Evolutionary conservation across 2,888 invertebrate genomes (phyloP).

Genomic region (Tromatobia lineatoria): DNA sequence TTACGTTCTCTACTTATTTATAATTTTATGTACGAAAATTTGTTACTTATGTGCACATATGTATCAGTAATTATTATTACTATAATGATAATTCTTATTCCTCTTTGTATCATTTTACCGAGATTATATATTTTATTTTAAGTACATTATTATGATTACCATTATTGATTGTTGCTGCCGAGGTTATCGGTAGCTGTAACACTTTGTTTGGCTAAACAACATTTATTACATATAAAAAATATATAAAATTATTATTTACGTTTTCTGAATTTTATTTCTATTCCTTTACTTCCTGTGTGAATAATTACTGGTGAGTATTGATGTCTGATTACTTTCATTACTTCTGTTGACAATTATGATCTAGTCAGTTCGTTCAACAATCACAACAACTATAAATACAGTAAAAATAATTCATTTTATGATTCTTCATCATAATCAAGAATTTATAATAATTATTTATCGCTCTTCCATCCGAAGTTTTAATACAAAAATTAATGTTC

Average conservation of each 20-base stretch:
- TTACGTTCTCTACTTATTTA: constrained; percentile 26
- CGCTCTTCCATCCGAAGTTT: too few species aligned
- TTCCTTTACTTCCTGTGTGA: not conserved
- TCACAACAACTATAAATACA: too few species aligned
- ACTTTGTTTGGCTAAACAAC: constrained; percentile 28
- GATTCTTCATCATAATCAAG: too few species aligned
- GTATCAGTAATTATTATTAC: constrained; percentile 32
- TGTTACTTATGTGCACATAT: constrained; percentile 51
- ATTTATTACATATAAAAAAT: constrained; percentile 60
- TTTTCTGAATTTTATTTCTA: not conserved
- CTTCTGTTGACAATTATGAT: not conserved
- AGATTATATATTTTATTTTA: constrained; percentile 61
- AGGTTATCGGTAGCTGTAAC: constrained; percentile 43
- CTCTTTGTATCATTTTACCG: constrained; percentile 39
- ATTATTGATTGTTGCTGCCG: constrained; percentile 61
- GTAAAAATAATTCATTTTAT: too few species aligned
- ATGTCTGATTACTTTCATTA: not conserved
- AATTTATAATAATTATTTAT: too few species aligned
- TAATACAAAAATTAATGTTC: too few species aligned
- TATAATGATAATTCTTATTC: constrained; percentile 33
- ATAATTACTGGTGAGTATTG: constrained; percentile 2
- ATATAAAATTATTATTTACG: constrained; percentile 1
- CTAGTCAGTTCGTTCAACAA: not conserved
- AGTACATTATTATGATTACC: constrained; percentile 25
- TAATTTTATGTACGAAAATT: constrained; percentile 29